phyloP scores from a whole-genome alignment of 2,888 invertebrate species.

The Luperina testacea region DNA sequence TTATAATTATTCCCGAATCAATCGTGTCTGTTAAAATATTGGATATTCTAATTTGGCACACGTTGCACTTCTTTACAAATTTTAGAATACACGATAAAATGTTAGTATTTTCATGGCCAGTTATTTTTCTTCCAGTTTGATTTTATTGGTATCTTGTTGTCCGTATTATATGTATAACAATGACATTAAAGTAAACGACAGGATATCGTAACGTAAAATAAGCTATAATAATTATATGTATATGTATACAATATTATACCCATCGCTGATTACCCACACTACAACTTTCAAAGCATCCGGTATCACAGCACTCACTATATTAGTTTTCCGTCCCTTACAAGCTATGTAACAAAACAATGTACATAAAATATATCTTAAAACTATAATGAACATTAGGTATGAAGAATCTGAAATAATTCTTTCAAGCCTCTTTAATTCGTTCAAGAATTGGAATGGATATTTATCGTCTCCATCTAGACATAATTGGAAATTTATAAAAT shows the following conservation, averaged over 20 bases:
- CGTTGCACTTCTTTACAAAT: slow-evolving; percentile 51
- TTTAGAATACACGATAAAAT: slow-evolving; percentile 41
- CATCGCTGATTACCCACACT: slow-evolving; percentile 72
- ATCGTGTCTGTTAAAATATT: slow-evolving; percentile 51
- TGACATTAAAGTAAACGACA: slow-evolving; percentile 53
- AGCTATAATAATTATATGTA: slow-evolving; percentile 56
- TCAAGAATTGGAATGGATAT: slow-evolving; percentile 51
- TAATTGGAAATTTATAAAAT: slow-evolving; percentile 43
- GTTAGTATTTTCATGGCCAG: slow-evolving; percentile 20
- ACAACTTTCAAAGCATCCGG: slow-evolving; percentile 78
- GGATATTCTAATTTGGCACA: slow-evolving; percentile 73
- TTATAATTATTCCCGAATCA: slow-evolving; percentile 61
- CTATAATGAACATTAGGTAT: slow-evolving; percentile 72
- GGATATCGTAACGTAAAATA: slow-evolving; percentile 55
- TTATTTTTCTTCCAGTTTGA: slow-evolving; percentile 26
- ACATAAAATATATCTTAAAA: slow-evolving; percentile 76
- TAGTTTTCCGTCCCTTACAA: slow-evolving; percentile 78
- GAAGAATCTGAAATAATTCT: slow-evolving; percentile 66
- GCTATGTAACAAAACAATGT: slow-evolving; percentile 78
- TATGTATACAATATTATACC: slow-evolving; percentile 64
- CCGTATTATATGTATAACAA: slow-evolving; percentile 40
- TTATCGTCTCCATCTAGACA: slow-evolving; percentile 64
- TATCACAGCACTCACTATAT: slow-evolving; percentile 87
- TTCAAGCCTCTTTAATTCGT: slow-evolving; percentile 66
- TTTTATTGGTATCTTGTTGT: slow-evolving; percentile 38